Conservation (phyloP, 1,140 invertebrate species). For the Potamilus streckersoni region DNA sequence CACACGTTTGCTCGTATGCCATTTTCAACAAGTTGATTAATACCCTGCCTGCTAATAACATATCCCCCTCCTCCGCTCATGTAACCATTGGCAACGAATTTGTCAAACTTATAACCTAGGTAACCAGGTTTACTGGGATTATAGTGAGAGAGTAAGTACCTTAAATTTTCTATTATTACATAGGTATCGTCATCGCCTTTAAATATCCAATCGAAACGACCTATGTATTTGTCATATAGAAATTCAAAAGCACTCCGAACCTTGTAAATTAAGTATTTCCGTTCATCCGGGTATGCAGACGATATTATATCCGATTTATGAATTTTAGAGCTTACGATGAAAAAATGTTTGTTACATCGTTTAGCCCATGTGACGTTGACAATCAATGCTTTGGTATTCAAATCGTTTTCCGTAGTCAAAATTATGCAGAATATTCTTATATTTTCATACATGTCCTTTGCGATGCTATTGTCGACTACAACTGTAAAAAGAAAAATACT, state of each 20-base stretch:
- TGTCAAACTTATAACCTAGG: constrained; percentile 43
- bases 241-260: constrained; percentile 68
- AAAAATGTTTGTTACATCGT: constrained; percentile 22
- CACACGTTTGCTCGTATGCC: constrained; percentile 39
- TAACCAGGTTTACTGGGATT: constrained; percentile 37
- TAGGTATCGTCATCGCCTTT: constrained; percentile 95
- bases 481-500: no score
- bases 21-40: constrained; percentile 27
- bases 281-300: constrained; percentile 15
- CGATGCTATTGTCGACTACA: no score
- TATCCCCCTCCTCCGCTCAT: constrained; percentile 74
- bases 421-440: constrained; percentile 24
- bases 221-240: constrained; percentile 73
- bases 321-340: background rate
- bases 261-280: constrained; percentile 35
- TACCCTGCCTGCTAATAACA: constrained; percentile 77
- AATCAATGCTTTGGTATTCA: constrained; percentile 3
- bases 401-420: constrained; percentile 7
- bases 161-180: constrained; percentile 71
- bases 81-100: constrained; percentile 33
- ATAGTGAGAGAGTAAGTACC: constrained; percentile 46
- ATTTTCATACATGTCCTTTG: background rate
- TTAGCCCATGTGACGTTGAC: constrained; percentile 25
- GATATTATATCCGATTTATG: background rate
- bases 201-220: constrained; percentile 84